A percentile compares a stretch with the other conserved stretches of the same genome.
Conservation (phyloP, 1,140 invertebrate species). For the Semibalanus balanoides region DNA sequence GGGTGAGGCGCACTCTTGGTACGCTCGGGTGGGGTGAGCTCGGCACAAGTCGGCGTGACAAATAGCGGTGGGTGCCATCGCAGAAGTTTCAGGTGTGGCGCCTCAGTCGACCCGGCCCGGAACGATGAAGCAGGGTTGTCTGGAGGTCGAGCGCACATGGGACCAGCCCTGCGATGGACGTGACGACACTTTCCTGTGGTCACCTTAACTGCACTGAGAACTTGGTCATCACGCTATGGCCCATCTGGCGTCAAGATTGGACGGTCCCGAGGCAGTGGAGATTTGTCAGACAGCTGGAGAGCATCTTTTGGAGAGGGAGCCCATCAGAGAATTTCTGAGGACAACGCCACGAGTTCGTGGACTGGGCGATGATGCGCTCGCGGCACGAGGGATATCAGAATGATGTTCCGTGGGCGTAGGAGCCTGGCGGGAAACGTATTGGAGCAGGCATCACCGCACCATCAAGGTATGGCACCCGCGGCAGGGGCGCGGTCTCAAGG, state of each 20-base stretch:
- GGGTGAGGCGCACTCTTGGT: not conserved
- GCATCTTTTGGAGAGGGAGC: conserved; percentile 6
- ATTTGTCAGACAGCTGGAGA: not conserved
- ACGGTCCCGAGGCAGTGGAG: not conserved
- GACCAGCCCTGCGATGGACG: not conserved
- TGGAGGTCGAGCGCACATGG: not conserved
- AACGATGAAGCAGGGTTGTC: not conserved
- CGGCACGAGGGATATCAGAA: not conserved
- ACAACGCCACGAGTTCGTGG: not conserved
- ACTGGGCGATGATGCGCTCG: not conserved
- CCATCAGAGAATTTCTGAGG: conserved; percentile 4
- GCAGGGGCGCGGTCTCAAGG: too few species aligned
- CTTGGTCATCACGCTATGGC: conserved; percentile 9
- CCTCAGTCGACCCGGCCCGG: not conserved
- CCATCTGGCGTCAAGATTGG: conserved; percentile 1
- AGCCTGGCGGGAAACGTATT: too few species aligned
- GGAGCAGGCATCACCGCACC: too few species aligned
- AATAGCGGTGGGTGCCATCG: not conserved
- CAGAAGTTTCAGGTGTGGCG: not conserved
- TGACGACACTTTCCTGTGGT: not conserved
- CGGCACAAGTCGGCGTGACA: not conserved
- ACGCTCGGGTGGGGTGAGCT: not conserved
- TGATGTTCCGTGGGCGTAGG: too few species aligned
- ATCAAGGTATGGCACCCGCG: too few species aligned
- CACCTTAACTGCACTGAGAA: not conserved